These are phyloP conservation scores for Urocolius indicus DNA, from an alignment of 2,113 vertebrate genomes.

Conservation along the genomic window DNA sequence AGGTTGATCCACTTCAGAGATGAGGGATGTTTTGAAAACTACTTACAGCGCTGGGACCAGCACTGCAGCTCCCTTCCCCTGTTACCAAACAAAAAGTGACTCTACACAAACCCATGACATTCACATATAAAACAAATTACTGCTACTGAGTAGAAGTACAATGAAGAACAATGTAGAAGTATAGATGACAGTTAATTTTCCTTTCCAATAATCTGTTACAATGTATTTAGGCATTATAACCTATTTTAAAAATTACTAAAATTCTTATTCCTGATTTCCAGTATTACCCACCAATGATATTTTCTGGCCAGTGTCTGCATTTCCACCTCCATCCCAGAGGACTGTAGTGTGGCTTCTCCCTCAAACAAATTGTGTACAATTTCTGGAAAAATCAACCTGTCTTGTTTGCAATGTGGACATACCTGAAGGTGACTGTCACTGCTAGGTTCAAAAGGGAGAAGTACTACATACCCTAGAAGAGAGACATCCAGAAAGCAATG, in stretches of 20 bases:
- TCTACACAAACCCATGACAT: too few species aligned
- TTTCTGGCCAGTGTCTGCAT: neutral
- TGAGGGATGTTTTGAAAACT: too few species aligned
- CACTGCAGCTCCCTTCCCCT: too few species aligned
- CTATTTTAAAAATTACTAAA: neutral
- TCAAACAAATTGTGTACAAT: neutral
- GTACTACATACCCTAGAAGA: neutral
- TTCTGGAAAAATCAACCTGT: neutral
- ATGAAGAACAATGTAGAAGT: neutral
- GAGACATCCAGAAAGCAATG: neutral
- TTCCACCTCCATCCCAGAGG: neutral
- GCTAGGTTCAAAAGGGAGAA: neutral
- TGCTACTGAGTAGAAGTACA: neutral
- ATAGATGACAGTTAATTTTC: neutral
- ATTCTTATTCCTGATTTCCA: neutral
- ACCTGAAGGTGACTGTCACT: neutral
- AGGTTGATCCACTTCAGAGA: too few species aligned
- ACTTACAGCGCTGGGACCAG: too few species aligned
- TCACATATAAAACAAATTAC: neutral
- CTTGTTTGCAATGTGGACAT: neutral
- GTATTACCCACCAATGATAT: neutral
- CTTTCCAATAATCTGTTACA: neutral
- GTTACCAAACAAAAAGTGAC: too few species aligned
- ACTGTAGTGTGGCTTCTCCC: neutral
- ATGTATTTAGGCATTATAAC: neutral